Conservation (phyloP, 2,113 vertebrate species). For the Chascanopsetta lugubris region DNA sequence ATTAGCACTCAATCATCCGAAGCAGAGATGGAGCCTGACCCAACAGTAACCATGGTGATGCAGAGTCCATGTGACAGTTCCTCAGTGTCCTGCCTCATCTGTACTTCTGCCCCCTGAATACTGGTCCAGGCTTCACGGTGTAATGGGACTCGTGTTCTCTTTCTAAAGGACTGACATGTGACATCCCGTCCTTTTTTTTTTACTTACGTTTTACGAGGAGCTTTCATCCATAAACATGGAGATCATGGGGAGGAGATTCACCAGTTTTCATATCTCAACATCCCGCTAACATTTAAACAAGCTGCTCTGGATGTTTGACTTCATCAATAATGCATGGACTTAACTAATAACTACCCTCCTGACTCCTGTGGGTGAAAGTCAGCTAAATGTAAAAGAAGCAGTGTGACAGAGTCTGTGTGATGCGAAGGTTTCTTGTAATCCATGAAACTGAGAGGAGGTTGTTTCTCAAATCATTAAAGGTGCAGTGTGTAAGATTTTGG, state of each 20-base stretch:
- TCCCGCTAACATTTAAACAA: slow-evolving; percentile 74
- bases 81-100: too few species aligned
- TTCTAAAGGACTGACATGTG: slow-evolving; percentile 73
- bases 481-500: too few species aligned
- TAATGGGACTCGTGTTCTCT: slow-evolving; percentile 65
- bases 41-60: slow-evolving; percentile 35
- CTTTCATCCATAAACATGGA: slow-evolving; percentile 74
- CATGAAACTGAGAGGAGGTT: too few species aligned
- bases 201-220: slow-evolving; percentile 64
- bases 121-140: slow-evolving; percentile 59
- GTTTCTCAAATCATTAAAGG: too few species aligned
- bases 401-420: too few species aligned
- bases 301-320: slow-evolving; percentile 70
- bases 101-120: slow-evolving; percentile 70
- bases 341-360: slow-evolving; percentile 79
- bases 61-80: slow-evolving; percentile 45
- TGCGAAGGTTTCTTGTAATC: slow-evolving; percentile 53
- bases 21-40: slow-evolving; percentile 39
- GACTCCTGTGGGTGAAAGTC: slow-evolving; percentile 68
- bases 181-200: slow-evolving; percentile 63
- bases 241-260: slow-evolving; percentile 80
- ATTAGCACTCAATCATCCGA: slow-evolving; percentile 49
- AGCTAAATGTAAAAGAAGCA: slow-evolving; percentile 73
- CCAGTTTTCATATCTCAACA: slow-evolving; percentile 77
- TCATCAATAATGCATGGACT: slow-evolving; percentile 82